A percentile compares a stretch with the other conserved stretches of the same genome.
Evolutionary conservation across 2,888 invertebrate species (phyloP).

Genomic region (Bembecia ichneumoniformis): DNA sequence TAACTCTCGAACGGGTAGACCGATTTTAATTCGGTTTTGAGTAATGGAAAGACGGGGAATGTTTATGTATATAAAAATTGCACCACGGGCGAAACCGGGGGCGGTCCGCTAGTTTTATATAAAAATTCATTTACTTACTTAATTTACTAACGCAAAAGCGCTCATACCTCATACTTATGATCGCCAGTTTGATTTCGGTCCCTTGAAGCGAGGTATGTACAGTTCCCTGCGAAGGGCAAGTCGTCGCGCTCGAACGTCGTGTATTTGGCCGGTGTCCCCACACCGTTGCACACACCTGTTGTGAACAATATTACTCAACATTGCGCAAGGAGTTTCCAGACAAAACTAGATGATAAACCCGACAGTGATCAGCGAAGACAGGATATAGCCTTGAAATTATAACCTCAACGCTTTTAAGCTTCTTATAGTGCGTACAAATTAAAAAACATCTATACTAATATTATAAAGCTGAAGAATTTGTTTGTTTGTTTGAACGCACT

Average conservation of each 20-base stretch:
- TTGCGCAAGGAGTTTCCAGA: not conserved
- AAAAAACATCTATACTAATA: no score
- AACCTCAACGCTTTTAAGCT: no score
- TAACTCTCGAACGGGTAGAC: no score
- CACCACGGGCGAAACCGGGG: no score
- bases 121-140: no score
- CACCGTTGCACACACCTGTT: conserved; percentile 76
- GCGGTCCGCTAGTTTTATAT: not conserved
- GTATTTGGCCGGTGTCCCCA: conserved; percentile 83
- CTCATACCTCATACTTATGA: conserved; percentile 56
- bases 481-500: no score
- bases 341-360: no score
- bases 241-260: conserved; percentile 86
- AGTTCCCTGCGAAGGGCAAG: conserved; percentile 86
- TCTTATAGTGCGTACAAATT: no score
- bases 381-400: not conserved
- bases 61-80: not conserved
- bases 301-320: not conserved
- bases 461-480: no score
- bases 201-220: conserved; percentile 85
- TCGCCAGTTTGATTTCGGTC: conserved; percentile 70
- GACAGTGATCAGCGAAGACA: no score
- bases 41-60: not conserved
- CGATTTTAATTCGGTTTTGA: no score
- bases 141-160: no score